phyloP scores from a whole-genome alignment of 1,140 invertebrate genomes.

The Samia ricini region DNA sequence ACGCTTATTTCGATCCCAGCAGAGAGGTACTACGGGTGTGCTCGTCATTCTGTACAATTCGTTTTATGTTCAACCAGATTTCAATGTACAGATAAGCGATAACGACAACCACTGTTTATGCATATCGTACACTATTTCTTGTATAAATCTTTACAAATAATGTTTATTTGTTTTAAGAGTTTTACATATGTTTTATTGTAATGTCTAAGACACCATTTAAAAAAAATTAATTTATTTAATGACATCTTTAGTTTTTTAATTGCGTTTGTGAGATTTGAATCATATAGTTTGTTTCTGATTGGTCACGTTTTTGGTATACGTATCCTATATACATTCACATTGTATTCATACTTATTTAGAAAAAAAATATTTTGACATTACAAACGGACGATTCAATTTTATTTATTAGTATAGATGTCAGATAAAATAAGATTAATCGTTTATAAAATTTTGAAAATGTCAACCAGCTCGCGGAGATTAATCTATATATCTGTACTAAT shows the following conservation, averaged over 20 bases:
- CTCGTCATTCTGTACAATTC: conserved; percentile 32
- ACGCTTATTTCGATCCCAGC: conserved; percentile 22
- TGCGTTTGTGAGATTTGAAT: no score
- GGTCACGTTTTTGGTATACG: no score
- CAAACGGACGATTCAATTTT: no score
- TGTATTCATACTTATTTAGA: no score
- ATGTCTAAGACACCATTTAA: no score
- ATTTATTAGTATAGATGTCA: background rate
- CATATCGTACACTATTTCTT: conserved; percentile 6
- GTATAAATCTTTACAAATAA: background rate
- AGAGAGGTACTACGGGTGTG: conserved; percentile 8
- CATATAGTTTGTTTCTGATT: no score
- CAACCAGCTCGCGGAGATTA: background rate
- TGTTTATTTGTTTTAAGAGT: background rate
- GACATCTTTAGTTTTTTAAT: no score
- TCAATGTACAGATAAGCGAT: conserved; percentile 12
- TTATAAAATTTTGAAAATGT: background rate
- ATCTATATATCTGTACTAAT: no score
- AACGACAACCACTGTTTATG: conserved; percentile 22
- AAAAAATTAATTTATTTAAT: no score
- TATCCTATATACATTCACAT: no score
- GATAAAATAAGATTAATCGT: background rate
- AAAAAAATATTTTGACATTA: no score
- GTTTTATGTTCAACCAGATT: conserved; percentile 29
- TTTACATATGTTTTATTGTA: no score